Percentiles rank a stretch among this genome's conserved stretches.
Conservation (phyloP, 2,797 vertebrate species). For the Glossophaga mutica region DNA sequence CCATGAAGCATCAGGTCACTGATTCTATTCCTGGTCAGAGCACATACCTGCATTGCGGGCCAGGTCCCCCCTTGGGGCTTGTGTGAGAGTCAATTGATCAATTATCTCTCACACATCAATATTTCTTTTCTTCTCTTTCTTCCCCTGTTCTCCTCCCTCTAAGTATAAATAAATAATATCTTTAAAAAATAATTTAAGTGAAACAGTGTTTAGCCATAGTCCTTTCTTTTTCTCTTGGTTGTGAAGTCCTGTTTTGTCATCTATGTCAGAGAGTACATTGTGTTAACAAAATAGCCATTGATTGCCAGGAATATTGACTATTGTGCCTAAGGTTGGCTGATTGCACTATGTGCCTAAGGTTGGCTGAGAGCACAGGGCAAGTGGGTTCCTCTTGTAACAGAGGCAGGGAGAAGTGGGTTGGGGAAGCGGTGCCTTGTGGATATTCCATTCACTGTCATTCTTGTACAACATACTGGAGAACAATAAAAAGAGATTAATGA, state of each 20-base stretch:
- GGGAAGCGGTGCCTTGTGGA: neutral
- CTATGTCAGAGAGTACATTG: constrained; percentile 17
- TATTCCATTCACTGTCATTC: neutral
- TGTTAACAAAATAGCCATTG: constrained; percentile 49
- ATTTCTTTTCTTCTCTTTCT: neutral
- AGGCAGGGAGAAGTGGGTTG: neutral
- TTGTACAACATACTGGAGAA: neutral
- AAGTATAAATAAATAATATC: neutral
- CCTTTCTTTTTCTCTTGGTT: neutral
- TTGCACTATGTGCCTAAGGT: neutral
- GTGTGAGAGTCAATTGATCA: neutral
- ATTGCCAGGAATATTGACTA: constrained; percentile 34
- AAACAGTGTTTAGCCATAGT: neutral
- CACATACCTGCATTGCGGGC: neutral
- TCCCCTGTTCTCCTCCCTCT: neutral
- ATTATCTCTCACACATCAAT: neutral
- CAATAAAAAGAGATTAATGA: constrained; percentile 8
- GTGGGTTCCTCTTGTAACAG: neutral
- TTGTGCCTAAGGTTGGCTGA: neutral
- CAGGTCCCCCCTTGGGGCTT: neutral
- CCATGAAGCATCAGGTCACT: neutral
- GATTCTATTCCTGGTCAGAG: neutral
- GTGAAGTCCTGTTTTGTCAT: constrained; percentile 16
- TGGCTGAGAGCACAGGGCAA: neutral
- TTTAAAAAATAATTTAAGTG: neutral